These are phyloP conservation scores for Hartigia nigra DNA, from an alignment of 2,888 invertebrate genomes.

Conservation along the genomic window DNA sequence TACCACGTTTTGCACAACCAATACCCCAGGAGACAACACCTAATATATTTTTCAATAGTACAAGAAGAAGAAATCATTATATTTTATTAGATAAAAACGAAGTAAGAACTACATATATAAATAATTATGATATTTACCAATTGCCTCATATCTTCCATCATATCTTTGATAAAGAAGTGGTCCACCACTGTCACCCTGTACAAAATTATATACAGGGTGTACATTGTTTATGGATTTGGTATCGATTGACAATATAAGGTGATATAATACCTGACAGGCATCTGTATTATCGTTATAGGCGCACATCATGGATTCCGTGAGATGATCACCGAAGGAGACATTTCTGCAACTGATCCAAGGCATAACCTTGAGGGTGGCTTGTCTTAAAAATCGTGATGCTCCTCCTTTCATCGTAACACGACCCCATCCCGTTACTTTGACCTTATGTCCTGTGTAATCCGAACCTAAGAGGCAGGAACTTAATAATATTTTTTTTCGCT, in stretches of 20 bases:
- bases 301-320: slow-evolving; percentile 72
- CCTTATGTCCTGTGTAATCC: slow-evolving; percentile 65
- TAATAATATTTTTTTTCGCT: neutral
- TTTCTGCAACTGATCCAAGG: slow-evolving; percentile 64
- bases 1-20: slow-evolving; percentile 72
- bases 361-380: slow-evolving; percentile 67
- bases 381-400: slow-evolving; percentile 67
- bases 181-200: slow-evolving; percentile 77
- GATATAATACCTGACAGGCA: slow-evolving; percentile 71
- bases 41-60: slow-evolving; percentile 43
- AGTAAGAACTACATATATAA: neutral
- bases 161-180: slow-evolving; percentile 70
- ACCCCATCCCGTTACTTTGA: slow-evolving; percentile 72
- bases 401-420: slow-evolving; percentile 54
- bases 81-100: neutral
- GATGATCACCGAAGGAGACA: slow-evolving; percentile 54
- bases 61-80: neutral
- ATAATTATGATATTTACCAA: slow-evolving; percentile 66
- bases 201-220: neutral
- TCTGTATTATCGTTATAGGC: slow-evolving; percentile 72
- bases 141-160: slow-evolving; percentile 70
- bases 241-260: neutral
- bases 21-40: slow-evolving; percentile 77
- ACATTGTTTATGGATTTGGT: neutral
- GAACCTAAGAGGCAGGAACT: slow-evolving; percentile 55